Percentiles rank a stretch among this genome's conserved stretches.
phyloP scores from a whole-genome alignment of 2,797 vertebrate genomes.

The Knipowitschia caucasica region DNA sequence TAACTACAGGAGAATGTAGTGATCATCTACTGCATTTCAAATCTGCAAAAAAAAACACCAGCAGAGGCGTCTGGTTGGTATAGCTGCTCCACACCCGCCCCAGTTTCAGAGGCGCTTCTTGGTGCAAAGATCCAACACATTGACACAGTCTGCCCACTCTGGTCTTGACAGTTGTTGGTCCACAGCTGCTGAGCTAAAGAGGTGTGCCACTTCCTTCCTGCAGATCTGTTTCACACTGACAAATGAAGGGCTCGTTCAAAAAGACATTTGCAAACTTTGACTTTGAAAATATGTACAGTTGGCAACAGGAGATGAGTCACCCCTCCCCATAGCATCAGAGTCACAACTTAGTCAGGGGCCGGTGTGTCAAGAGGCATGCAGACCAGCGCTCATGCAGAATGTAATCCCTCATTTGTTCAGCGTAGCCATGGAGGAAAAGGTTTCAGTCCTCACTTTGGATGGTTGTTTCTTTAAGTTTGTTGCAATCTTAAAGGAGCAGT shows the following conservation, averaged over 20 bases:
- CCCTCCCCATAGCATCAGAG: slow-evolving; percentile 72
- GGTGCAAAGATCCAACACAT: slow-evolving; percentile 1
- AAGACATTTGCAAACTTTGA: slow-evolving; percentile 69
- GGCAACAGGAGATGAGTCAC: slow-evolving; percentile 69
- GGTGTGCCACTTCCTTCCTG: slow-evolving; percentile 39
- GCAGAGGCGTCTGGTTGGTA: not conserved
- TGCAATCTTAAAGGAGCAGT: too few species aligned
- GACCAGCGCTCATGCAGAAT: slow-evolving; percentile 14
- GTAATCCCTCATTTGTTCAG: not conserved
- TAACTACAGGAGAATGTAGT: too few species aligned
- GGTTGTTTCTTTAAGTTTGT: too few species aligned
- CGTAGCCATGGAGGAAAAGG: too few species aligned
- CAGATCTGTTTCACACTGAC: slow-evolving; percentile 51
- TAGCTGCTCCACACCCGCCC: too few species aligned
- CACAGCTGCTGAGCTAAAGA: slow-evolving; percentile 17
- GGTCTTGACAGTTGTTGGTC: slow-evolving; percentile 1
- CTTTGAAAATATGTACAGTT: slow-evolving; percentile 78
- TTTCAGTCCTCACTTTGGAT: too few species aligned
- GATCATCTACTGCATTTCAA: too few species aligned
- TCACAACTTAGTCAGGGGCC: slow-evolving; percentile 51
- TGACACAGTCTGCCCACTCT: not conserved
- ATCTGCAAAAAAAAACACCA: too few species aligned
- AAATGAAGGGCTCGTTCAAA: slow-evolving; percentile 49
- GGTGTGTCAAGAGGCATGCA: slow-evolving; percentile 53
- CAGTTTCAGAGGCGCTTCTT: not conserved